Conservation (phyloP, 2,888 invertebrate genomes). For the Pandemis corylana region DNA sequence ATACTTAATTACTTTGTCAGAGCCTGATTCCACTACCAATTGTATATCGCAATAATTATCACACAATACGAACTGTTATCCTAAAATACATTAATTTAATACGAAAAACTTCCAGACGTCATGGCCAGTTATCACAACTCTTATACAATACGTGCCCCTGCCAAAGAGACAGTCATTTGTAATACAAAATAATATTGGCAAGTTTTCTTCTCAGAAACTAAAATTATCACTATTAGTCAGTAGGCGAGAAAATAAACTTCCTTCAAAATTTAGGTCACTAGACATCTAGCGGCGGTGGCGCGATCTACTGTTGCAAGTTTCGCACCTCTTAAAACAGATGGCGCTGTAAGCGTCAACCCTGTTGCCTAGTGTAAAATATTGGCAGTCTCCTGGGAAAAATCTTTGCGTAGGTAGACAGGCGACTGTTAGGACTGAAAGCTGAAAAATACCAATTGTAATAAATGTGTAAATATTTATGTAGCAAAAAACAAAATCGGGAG, state of each 20-base stretch:
- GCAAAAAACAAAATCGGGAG: no score
- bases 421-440: constrained; percentile 1
- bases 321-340: constrained; percentile 35
- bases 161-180: constrained; percentile 49
- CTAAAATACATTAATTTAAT: background rate
- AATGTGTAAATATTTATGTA: background rate
- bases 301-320: constrained; percentile 35
- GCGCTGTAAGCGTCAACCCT: constrained; percentile 22
- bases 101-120: constrained; percentile 8
- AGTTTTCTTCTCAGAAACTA: constrained; percentile 46
- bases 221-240: constrained; percentile 48
- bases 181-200: constrained; percentile 48
- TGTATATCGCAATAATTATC: background rate
- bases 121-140: constrained; percentile 22
- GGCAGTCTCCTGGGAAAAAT: constrained; percentile 30
- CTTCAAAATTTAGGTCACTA: constrained; percentile 45
- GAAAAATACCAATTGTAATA: background rate
- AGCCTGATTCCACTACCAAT: no score
- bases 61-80: background rate
- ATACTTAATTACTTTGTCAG: no score
- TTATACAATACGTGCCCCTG: constrained; percentile 40
- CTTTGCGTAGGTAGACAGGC: constrained; percentile 3
- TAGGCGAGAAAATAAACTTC: constrained; percentile 43
- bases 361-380: constrained; percentile 26
- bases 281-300: constrained; percentile 48